Evolutionary conservation across 2,113 vertebrate genomes (phyloP), one percentile per base, ranked within the genome.

Genomic region (Oxygymnocypris stewartii): DNA sequence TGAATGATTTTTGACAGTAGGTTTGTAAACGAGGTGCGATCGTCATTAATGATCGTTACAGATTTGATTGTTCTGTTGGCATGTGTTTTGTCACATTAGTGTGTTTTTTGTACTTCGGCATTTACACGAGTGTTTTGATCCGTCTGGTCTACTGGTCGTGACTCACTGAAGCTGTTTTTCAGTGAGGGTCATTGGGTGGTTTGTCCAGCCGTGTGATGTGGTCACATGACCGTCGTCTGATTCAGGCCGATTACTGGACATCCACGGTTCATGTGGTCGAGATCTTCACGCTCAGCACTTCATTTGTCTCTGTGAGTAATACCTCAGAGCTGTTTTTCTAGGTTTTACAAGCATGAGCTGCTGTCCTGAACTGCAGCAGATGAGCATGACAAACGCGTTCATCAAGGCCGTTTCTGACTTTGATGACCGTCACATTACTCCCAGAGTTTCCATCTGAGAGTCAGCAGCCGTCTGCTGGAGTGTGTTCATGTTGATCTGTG

Each of bases 231-330:
- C 13, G n/a, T 59, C 6, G 54, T 9, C 90, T 37, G 44, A 47
- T 49, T 49, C 47, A 14, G 12, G 47, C 3, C 47, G 28, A 63
- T 92, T 93, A 89, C 92, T 92, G 93, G 93, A 93, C 92, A 81
- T 44, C 77, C 9, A 35, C 63, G 54, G 85, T 85, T 90, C 75
- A 86, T 88, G 86, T 87, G 88, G 88, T 90, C 1, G 35, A 23
- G 9, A 9, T 71, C 35, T 40, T 71, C 67, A 71, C 7, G 67
- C 67, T 4, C 3, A 4, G 8, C 14, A 8, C 51, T 31, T 84
- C 71, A 54, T 86, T 84, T 84, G 61, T 84, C 80, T 80, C 78
- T 14, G 54, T 86, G 89, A 89, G 49, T 82, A 84, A 84, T 18
- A 54, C 79, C 14, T 18, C 16, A 54, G 51, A 16, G 20, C 20